Percentiles rank a stretch among this genome's conserved stretches.
Evolutionary conservation across 1,140 invertebrate species (phyloP).

Genomic region (Polypedilum vanderplanki): DNA sequence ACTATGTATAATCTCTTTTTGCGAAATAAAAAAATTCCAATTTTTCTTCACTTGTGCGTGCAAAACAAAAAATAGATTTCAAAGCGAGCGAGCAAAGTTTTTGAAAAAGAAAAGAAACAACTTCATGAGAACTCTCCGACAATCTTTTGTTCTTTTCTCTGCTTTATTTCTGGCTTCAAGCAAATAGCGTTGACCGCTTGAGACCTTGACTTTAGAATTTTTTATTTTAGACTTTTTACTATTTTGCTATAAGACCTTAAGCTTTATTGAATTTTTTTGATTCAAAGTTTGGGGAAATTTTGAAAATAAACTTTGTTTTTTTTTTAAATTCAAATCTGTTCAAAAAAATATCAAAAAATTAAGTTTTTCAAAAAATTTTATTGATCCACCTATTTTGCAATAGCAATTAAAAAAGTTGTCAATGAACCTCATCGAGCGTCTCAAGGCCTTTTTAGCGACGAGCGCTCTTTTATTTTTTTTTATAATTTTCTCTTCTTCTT

Average conservation of each 20-base stretch:
- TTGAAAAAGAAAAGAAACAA: too few relatives aligned
- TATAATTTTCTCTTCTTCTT: background rate
- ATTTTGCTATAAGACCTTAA: background rate
- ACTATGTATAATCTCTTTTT: too few relatives aligned
- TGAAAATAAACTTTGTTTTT: background rate
- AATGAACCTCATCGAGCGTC: conserved; percentile 15
- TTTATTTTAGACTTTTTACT: background rate
- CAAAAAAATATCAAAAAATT: too few relatives aligned
- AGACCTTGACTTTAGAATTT: conserved; percentile 18
- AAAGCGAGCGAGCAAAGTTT: too few relatives aligned
- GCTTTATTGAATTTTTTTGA: background rate
- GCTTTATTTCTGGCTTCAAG: background rate
- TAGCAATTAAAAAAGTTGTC: background rate
- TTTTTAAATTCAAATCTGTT: too few relatives aligned
- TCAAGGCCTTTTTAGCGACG: conserved; percentile 21
- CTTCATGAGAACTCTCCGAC: too few relatives aligned
- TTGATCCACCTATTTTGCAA: background rate
- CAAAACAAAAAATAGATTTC: too few relatives aligned
- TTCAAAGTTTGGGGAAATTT: background rate
- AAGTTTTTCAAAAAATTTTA: background rate
- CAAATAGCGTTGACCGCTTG: background rate
- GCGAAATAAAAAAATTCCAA: too few relatives aligned
- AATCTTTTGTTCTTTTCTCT: background rate
- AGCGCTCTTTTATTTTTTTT: background rate
- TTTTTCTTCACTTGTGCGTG: too few relatives aligned